Evolutionary conservation across 2,888 invertebrate species (phyloP).

Genomic region (Meta bourneti): DNA sequence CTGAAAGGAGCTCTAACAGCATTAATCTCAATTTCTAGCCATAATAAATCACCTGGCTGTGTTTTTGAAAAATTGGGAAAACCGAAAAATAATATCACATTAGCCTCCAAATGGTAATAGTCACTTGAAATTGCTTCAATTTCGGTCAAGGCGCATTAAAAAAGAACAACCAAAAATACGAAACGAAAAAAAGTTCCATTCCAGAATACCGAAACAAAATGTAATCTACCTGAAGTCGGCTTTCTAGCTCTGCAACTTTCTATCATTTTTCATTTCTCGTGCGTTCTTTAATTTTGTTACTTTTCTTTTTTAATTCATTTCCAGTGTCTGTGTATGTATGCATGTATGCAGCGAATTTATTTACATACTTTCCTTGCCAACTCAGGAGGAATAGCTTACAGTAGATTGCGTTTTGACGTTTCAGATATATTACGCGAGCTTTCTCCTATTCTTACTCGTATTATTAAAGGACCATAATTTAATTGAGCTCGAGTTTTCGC

Average conservation of each 20-base stretch:
- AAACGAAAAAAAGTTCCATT: conserved; percentile 12
- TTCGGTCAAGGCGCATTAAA: not conserved
- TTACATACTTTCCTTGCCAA: conserved; percentile 45
- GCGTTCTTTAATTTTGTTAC: conserved; percentile 44
- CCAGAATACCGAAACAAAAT: conserved; percentile 39
- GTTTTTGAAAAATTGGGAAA: not conserved
- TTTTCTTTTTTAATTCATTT: conserved; percentile 55
- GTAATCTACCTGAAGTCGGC: conserved; percentile 58
- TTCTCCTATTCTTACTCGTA: conserved; percentile 36
- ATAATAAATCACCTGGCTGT: not conserved
- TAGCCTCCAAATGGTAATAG: not conserved
- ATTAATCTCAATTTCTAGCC: not conserved
- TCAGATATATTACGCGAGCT: conserved; percentile 46
- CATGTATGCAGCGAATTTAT: conserved; percentile 26
- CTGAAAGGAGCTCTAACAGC: not conserved
- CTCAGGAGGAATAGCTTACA: conserved; percentile 53
- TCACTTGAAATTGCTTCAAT: conserved; percentile 15
- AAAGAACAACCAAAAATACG: conserved; percentile 15
- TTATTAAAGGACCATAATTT: conserved; percentile 74
- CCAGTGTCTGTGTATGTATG: not conserved
- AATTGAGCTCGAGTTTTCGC: conserved; percentile 59
- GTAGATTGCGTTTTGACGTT: conserved; percentile 70
- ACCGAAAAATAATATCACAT: conserved; percentile 4
- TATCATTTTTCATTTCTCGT: conserved; percentile 52
- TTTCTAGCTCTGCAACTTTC: conserved; percentile 27